Evolutionary conservation across 1,140 invertebrate genomes (phyloP).

Genomic region (Cyphomyrmex costatus): DNA sequence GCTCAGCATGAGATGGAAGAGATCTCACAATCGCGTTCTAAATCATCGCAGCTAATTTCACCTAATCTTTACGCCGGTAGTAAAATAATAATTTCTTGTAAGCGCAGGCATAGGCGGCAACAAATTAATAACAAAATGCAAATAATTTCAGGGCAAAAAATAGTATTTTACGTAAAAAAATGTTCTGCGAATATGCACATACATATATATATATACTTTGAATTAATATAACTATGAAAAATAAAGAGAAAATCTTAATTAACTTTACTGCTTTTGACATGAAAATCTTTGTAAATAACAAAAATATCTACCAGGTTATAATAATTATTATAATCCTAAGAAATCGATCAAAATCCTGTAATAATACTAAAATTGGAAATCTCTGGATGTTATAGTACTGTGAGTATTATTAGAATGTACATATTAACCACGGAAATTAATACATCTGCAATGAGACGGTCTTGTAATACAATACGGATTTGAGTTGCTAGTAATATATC

Average conservation of each 20-base stretch:
- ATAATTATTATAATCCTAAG: not conserved
- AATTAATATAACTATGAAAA: not conserved
- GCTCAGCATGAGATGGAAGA: constrained; percentile 61
- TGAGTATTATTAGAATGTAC: not conserved
- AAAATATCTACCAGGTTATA: constrained; percentile 7
- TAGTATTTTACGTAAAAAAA: not conserved
- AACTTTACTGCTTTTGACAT: not conserved
- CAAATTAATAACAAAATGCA: constrained; percentile 70
- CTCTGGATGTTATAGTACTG: not conserved
- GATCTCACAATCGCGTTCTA: constrained; percentile 68
- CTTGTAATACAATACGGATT: constrained; percentile 20
- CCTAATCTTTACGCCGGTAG: constrained; percentile 78
- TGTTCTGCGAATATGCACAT: not conserved
- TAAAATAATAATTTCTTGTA: constrained; percentile 79
- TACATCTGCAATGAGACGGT: constrained; percentile 27
- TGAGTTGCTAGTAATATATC: constrained; percentile 36
- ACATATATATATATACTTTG: not conserved
- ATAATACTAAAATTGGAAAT: constrained; percentile 1
- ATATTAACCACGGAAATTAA: constrained; percentile 33
- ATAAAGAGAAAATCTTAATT: constrained; percentile 9
- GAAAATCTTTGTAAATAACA: not conserved
- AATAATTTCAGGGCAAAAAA: not conserved
- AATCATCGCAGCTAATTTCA: constrained; percentile 79
- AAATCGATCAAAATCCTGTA: not conserved
- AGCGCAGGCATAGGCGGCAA: constrained; percentile 39